Evolutionary conservation across 2,888 invertebrate genomes (phyloP), one percentile per base, ranked within the genome.

Genomic region (Yponomeuta plumbellus): DNA sequence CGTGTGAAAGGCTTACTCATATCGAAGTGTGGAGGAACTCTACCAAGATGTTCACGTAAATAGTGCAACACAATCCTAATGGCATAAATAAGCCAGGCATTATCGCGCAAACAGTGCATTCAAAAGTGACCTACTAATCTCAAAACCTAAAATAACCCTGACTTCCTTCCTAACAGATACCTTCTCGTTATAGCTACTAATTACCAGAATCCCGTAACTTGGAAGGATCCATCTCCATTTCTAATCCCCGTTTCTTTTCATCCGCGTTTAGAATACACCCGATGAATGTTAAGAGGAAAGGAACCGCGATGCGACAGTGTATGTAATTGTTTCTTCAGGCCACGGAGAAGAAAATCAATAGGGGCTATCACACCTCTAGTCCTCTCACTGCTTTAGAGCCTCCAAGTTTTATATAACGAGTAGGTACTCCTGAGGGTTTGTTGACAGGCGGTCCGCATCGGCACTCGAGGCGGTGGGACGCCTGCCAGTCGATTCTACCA

Each of bases 381-480:
- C 65, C 77, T 74, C 76, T 76, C 73, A 74, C 73, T 80, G 66
- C 57, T 62, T 74, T 72, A 72, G 70, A 73, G 69, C 70, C 68
- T 69, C 70, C 68, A 72, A 68, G 70, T 72, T 81, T 81, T 81
- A 81, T 79, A 75, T 80, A 83, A 84, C 80, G 74, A 78, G 76
- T 34, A 34, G 34, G 34, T 34, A 34, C 34, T 52, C 44, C 44
- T 52, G 44, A 80, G 76, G 77, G 85, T 88, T 89, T 89, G 88
- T 88, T 89, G 90, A 90, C 86, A 88, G 77, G 75, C 75, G 76
- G 79, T 78, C 81, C 80, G 84, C 81, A 84, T 74, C 80, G 80
- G 79, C 79, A 81, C 77, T 81, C 81, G 84, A 81, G 58, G 39
- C 34, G 81, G 77, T 78, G 77, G 75, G 78, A 80, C 81, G 82